Evolutionary conservation across 2,888 invertebrate species (phyloP).

Genomic region (Unio pictorum): DNA sequence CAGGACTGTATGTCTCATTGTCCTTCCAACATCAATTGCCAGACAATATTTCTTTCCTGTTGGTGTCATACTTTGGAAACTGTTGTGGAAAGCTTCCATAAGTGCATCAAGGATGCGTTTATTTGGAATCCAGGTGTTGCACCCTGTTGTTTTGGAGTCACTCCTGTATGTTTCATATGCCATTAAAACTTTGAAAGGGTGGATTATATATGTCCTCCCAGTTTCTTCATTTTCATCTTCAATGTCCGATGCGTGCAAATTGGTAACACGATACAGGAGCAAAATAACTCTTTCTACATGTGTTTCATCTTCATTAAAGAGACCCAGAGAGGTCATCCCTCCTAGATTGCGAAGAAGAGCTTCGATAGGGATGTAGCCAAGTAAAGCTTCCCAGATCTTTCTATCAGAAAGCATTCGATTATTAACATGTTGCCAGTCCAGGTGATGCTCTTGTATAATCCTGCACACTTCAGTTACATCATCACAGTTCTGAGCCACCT

Average conservation of each 20-base stretch:
- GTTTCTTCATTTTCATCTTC: conserved; percentile 2
- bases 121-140: conserved; percentile 56
- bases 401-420: conserved; percentile 78
- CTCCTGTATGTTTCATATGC: conserved; percentile 59
- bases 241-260: conserved; percentile 11
- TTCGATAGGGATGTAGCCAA: conserved; percentile 70
- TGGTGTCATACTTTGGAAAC: conserved; percentile 72
- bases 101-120: conserved; percentile 51
- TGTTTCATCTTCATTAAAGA: conserved; percentile 25
- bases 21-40: conserved; percentile 76
- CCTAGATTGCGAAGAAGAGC: conserved; percentile 69
- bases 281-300: conserved; percentile 13
- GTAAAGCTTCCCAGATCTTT: conserved; percentile 74
- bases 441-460: conserved; percentile 71
- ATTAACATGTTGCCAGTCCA: conserved; percentile 76
- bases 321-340: conserved; percentile 28
- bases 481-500: conserved; percentile 43
- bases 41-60: conserved; percentile 76
- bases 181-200: conserved; percentile 67
- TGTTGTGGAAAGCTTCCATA: conserved; percentile 65
- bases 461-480: conserved; percentile 41
- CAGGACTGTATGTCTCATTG: conserved; percentile 69
- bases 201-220: conserved; percentile 43
- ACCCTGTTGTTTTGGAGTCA: conserved; percentile 44
- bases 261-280: conserved; percentile 18